Evolutionary conservation across 2,113 vertebrate species (phyloP).

Genomic region (Mastomys coucha): DNA sequence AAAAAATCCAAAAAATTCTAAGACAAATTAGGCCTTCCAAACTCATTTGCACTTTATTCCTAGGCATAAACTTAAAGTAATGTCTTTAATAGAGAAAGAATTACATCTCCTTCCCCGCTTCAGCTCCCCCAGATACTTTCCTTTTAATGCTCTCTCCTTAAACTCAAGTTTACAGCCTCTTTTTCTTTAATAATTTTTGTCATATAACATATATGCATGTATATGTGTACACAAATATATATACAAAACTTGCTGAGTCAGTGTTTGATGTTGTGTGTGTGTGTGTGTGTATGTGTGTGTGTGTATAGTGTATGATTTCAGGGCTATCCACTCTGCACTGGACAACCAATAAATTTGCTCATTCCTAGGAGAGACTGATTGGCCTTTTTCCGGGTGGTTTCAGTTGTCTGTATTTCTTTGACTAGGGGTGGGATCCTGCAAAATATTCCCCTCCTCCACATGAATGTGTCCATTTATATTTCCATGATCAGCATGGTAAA

Average conservation of each 20-base stretch:
- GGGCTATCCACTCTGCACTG: no score
- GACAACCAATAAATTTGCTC: not conserved
- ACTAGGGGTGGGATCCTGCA: not conserved
- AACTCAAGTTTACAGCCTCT: not conserved
- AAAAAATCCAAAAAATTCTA: not conserved
- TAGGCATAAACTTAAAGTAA: not conserved
- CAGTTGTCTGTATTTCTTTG: not conserved
- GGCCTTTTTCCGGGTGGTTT: not conserved
- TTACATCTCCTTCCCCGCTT: not conserved
- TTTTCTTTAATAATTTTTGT: not conserved
- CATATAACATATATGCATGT: not conserved
- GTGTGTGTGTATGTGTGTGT: not conserved
- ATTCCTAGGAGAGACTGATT: no score
- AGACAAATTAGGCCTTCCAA: not conserved
- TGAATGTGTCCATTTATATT: not conserved
- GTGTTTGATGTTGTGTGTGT: not conserved
- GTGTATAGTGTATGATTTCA: not conserved
- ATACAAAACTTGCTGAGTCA: not conserved
- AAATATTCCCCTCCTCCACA: not conserved
- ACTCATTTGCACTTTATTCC: not conserved
- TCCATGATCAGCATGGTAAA: not conserved
- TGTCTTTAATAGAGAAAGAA: not conserved
- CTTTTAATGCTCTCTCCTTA: not conserved
- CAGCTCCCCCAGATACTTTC: not conserved
- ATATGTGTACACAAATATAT: not conserved